Base-by-base conservation (phyloP, 2,888 invertebrate species). In the Morpho deidamia region DNA sequence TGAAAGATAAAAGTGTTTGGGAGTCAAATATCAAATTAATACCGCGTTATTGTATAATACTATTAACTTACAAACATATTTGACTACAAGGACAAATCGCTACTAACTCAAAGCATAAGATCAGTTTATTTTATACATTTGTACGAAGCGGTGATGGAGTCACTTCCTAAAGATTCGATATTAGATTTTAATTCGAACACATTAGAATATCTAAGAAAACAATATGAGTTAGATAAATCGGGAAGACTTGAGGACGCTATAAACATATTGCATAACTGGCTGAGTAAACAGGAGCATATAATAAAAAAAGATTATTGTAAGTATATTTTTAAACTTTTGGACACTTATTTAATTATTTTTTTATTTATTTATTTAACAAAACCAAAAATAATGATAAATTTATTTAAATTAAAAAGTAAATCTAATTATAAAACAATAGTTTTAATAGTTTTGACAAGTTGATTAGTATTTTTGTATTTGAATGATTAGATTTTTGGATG, bases 211-310 rank as follows among this genome's bases (percentile, higher is more conserved):
- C 42, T 77, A 0, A 60, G 71, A 8, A 69, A 70, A 42, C 50
- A 59, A 1, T 65, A 69, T 37, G 64, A 70, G n/a, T 53, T 76
- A 37, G 68, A 76, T 4, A 59, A 61, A n/a, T 59, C 58, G 3
- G 60, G 57, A 10, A 65, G 62, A 39, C 53, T 78, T 33, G 52
- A 53, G 1, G 61, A 74, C 51, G 62, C 73, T 0, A 46, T 74
- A 0, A 58, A 63, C 1, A 62, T 72, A 12, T 48, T 79, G 9
- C 60, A 69, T 34, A 61, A 70, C 0, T 78, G 78, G 78, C 7
- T 72, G 1, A 49, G 58, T 9, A 71, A 71, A 45, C 70, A 73
- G 41, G 55, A 61, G 0, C 71, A 73, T 63, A 68, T 71, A 10
- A 14, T 58, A 0, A 71, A 66, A 39, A 73, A 66, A 32, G 64